phyloP scores from a whole-genome alignment of 2,888 invertebrate genomes.

The Macaria notata region DNA sequence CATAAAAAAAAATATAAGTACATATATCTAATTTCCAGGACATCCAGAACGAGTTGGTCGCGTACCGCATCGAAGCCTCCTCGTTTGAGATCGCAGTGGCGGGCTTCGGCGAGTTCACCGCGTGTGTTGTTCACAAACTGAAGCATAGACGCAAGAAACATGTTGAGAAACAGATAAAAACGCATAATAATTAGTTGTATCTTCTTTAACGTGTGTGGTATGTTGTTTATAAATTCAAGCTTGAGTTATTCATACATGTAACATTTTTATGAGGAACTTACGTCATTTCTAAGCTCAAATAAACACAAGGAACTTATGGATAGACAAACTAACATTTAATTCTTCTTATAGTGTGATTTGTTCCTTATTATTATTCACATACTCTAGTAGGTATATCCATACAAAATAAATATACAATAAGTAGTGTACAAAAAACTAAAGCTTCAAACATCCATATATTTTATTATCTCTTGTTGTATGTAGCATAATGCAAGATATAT shows the following conservation, averaged over 20 bases:
- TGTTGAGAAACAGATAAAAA: neutral
- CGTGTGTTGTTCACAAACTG: slow-evolving; percentile 47
- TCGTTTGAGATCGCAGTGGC: slow-evolving; percentile 48
- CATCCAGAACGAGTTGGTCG: slow-evolving; percentile 49
- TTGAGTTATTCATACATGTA: neutral
- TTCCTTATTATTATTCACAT: too few species aligned
- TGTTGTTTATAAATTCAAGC: neutral
- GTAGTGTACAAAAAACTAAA: too few species aligned
- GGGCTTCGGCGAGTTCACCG: slow-evolving; percentile 39
- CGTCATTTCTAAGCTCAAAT: too few species aligned
- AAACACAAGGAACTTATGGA: neutral
- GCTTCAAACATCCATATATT: too few species aligned
- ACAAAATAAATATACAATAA: too few species aligned
- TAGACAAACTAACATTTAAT: neutral
- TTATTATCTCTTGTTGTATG: too few species aligned
- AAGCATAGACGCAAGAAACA: slow-evolving; percentile 27
- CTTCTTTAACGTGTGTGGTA: neutral
- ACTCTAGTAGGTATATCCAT: too few species aligned
- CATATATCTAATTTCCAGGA: slow-evolving; percentile 42
- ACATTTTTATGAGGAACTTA: too few species aligned
- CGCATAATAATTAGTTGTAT: neutral
- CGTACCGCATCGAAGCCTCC: slow-evolving; percentile 51
- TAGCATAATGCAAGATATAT: too few species aligned
- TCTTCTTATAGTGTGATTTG: too few species aligned
- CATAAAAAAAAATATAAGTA: neutral